These are phyloP conservation scores for Monodelphis domestica DNA, from an alignment of 2,797 vertebrate species.

Conservation along the genomic window DNA sequence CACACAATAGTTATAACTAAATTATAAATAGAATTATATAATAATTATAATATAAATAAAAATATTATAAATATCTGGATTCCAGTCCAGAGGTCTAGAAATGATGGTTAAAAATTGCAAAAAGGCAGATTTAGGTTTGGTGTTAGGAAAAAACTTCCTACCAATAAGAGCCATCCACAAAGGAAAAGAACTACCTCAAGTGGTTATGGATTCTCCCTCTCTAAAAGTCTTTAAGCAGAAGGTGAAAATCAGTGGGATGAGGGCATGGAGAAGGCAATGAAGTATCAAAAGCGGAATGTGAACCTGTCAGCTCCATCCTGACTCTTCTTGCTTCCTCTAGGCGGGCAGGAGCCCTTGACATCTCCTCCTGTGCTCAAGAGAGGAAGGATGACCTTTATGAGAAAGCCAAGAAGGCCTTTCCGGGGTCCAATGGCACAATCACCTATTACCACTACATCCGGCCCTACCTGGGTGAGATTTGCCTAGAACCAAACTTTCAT, in stretches of 20 bases:
- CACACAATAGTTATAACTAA: no score
- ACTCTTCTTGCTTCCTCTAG: slow-evolving; percentile 57
- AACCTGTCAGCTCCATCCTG: not conserved
- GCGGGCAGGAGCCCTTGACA: slow-evolving; percentile 69
- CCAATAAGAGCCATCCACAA: no score
- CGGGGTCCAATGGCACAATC: not conserved
- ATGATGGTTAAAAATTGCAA: no score
- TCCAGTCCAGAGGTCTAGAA: no score
- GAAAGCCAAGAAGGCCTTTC: slow-evolving; percentile 78
- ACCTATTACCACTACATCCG: slow-evolving; percentile 75
- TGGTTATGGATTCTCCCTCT: no score
- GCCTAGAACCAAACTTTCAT: not conserved
- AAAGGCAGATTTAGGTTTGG: no score
- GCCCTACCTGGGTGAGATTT: slow-evolving; percentile 82
- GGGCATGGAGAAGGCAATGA: not conserved
- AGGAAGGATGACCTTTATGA: slow-evolving; percentile 81
- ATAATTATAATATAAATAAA: no score
- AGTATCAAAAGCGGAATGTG: rapidly evolving
- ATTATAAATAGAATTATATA: no score
- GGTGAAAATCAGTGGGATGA: not conserved
- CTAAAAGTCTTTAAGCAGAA: no score
- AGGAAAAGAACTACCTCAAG: no score
- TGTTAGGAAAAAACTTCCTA: no score
- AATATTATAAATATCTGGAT: no score
- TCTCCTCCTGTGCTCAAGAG: slow-evolving; percentile 82